These are phyloP conservation scores for Scaptodrosophila latifasciaeformis DNA, from an alignment of 2,888 invertebrate genomes.

Conservation along the genomic window DNA sequence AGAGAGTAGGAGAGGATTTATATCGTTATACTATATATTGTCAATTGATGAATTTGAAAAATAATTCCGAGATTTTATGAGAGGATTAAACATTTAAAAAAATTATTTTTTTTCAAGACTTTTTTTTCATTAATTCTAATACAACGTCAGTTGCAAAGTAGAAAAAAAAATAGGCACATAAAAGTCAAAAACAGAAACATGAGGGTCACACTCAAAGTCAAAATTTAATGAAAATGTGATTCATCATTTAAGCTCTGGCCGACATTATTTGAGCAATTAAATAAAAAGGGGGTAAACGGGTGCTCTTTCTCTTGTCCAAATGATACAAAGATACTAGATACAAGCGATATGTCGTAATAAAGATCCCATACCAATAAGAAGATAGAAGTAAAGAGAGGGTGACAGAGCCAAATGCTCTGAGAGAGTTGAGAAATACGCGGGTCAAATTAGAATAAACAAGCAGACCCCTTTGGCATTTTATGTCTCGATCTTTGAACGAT, in stretches of 20 bases:
- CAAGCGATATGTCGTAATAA: constrained; percentile 26
- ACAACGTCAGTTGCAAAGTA: neutral
- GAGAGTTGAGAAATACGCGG: constrained; percentile 68
- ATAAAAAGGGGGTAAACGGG: constrained; percentile 52
- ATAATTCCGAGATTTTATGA: neutral
- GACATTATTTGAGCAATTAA: constrained; percentile 60
- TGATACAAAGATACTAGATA: no score
- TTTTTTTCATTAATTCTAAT: neutral
- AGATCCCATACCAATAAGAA: constrained; percentile 31
- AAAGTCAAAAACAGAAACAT: constrained; percentile 52
- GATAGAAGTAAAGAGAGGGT: no score
- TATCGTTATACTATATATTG: no score
- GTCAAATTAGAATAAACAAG: constrained; percentile 73
- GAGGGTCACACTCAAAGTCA: constrained; percentile 69
- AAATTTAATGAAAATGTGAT: constrained; percentile 71
- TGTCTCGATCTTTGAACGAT: constrained; percentile 27
- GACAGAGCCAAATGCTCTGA: constrained; percentile 41
- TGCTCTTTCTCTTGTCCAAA: no score
- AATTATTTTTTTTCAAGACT: neutral
- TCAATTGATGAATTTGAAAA: constrained; percentile 11
- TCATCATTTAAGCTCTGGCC: constrained; percentile 68
- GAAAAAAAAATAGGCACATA: constrained; percentile 21
- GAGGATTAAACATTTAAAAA: neutral
- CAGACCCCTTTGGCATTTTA: constrained; percentile 53
- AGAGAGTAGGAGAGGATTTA: no score